Conservation (phyloP, 2,888 invertebrate species). For the Neocrepidodera transversa region DNA sequence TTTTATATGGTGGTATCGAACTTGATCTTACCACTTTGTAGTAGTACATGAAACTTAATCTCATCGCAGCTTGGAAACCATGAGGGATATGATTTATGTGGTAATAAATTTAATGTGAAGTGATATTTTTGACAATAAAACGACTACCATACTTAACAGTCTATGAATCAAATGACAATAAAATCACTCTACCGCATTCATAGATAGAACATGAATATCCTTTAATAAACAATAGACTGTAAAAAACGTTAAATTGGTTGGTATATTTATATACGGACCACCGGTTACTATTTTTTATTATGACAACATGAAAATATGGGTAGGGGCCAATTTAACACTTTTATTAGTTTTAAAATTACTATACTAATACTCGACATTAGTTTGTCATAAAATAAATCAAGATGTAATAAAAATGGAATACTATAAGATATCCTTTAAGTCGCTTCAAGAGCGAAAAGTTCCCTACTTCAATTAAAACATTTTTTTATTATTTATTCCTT, state of each 20-base stretch:
- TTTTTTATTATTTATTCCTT: too few relatives aligned
- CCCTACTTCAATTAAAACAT: too few relatives aligned
- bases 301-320: too few relatives aligned
- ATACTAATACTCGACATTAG: too few relatives aligned
- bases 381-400: too few relatives aligned
- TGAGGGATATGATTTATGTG: neutral
- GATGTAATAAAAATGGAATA: too few relatives aligned
- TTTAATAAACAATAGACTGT: neutral
- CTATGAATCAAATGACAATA: neutral
- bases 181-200: neutral
- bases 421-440: too few relatives aligned
- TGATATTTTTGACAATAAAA: neutral
- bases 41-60: slow-evolving; percentile 1
- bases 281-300: neutral
- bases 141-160: neutral
- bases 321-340: too few relatives aligned
- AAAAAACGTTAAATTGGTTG: neutral
- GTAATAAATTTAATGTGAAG: neutral
- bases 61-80: neutral
- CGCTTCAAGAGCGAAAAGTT: too few relatives aligned
- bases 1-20: slow-evolving; percentile 4
- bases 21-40: slow-evolving; percentile 1
- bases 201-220: neutral
- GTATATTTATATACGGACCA: neutral
- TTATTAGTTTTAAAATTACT: too few relatives aligned